Evolutionary conservation across 2,888 invertebrate genomes (phyloP).

Genomic region (Diarsia brunnea): DNA sequence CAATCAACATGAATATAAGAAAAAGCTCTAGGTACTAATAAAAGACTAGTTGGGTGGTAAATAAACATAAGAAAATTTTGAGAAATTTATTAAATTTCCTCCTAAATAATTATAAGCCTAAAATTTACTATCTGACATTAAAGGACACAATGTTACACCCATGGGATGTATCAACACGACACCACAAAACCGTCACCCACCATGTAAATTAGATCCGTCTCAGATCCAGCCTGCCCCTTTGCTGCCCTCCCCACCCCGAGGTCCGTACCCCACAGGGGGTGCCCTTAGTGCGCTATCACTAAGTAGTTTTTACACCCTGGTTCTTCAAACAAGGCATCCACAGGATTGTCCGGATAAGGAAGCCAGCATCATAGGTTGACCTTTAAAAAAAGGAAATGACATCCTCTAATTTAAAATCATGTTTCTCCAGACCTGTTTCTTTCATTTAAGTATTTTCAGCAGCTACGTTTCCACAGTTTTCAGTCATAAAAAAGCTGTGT

Average conservation of each 20-base stretch:
- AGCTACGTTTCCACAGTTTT: slow-evolving; percentile 14
- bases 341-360: too few relatives aligned
- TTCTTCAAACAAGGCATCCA: too few relatives aligned
- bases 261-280: too few relatives aligned
- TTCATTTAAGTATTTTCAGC: slow-evolving; percentile 27
- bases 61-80: not conserved
- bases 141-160: not conserved
- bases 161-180: slow-evolving; percentile 24
- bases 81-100: not conserved
- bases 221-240: too few relatives aligned
- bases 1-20: too few relatives aligned
- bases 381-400: not conserved
- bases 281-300: too few relatives aligned
- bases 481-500: slow-evolving; percentile 33
- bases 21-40: too few relatives aligned
- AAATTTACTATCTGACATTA: not conserved
- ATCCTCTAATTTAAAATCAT: slow-evolving; percentile 33
- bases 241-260: too few relatives aligned
- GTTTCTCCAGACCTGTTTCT: slow-evolving; percentile 1
- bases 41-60: too few relatives aligned
- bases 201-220: slow-evolving; percentile 29
- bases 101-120: not conserved
- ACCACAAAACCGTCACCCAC: slow-evolving; percentile 12
- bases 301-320: too few relatives aligned
- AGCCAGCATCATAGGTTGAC: too few relatives aligned